These are phyloP conservation scores for Disparrhopalites patrizii DNA, from an alignment of 2,888 invertebrate genomes.

Conservation along the genomic window DNA sequence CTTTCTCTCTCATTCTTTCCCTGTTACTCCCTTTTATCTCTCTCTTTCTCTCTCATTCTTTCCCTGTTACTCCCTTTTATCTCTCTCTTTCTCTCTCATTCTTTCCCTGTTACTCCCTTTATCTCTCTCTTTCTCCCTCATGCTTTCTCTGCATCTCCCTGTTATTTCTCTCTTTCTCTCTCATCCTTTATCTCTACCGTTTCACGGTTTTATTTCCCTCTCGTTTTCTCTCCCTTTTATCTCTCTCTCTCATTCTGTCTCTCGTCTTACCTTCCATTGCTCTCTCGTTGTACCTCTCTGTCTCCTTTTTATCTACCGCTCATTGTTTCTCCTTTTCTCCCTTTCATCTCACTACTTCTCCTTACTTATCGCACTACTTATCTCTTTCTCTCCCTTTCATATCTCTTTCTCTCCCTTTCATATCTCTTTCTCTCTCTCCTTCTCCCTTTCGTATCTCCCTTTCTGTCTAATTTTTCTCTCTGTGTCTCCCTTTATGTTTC, in stretches of 20 bases:
- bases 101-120: not conserved
- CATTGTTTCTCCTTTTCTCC: not conserved
- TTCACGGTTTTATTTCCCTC: too few species aligned
- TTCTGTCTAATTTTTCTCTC: not conserved
- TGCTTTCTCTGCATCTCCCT: too few species aligned
- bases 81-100: not conserved
- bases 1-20: not conserved
- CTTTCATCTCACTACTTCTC: not conserved
- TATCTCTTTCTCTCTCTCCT: not conserved
- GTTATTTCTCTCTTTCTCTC: too few species aligned
- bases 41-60: not conserved
- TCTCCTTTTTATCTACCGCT: not conserved
- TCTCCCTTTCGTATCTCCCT: not conserved
- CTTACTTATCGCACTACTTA: not conserved
- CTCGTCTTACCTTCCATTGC: not conserved
- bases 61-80: constrained; percentile 2
- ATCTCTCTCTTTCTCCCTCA: not conserved
- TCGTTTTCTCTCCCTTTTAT: too few species aligned
- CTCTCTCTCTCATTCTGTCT: constrained; percentile 2
- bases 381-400: not conserved
- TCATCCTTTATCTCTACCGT: too few species aligned
- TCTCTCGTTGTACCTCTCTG: not conserved
- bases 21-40: not conserved
- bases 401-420: not conserved
- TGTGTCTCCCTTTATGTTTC: too few species aligned